These are phyloP conservation scores for Syndactyla subalaris DNA, from an alignment of 2,797 vertebrate species.

Conservation along the genomic window DNA sequence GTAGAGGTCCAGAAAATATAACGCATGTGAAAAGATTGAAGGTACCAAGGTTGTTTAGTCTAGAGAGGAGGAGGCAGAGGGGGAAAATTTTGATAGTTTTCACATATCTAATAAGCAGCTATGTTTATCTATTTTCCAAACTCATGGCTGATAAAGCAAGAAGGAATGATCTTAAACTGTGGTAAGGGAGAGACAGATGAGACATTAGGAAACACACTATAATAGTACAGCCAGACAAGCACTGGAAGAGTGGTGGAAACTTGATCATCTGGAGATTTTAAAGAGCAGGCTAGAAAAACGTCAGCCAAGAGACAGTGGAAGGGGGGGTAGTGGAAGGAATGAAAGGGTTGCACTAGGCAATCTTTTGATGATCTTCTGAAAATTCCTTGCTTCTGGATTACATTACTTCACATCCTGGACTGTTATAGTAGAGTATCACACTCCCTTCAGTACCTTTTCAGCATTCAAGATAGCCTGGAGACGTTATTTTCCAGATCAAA, in stretches of 20 bases:
- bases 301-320: background rate
- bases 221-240: background rate
- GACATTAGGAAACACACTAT: background rate
- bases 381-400: background rate
- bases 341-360: background rate
- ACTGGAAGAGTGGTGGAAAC: background rate
- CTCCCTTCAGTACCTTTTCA: background rate
- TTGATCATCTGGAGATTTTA: background rate
- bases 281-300: background rate
- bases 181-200: background rate
- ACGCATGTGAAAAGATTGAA: background rate
- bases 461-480: background rate
- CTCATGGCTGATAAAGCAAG: slow-evolving; percentile 1
- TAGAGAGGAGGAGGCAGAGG: background rate
- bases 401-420: background rate
- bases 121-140: background rate
- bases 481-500: background rate
- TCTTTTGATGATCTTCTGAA: background rate
- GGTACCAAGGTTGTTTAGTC: slow-evolving; percentile 32
- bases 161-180: background rate
- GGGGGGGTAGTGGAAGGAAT: background rate
- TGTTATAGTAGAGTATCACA: background rate
- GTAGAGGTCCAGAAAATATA: slow-evolving; percentile 24
- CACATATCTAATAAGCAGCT: background rate
- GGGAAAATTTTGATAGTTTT: background rate